Evolutionary conservation across 2,888 invertebrate species (phyloP).

Genomic region (Ophioninae sp.): DNA sequence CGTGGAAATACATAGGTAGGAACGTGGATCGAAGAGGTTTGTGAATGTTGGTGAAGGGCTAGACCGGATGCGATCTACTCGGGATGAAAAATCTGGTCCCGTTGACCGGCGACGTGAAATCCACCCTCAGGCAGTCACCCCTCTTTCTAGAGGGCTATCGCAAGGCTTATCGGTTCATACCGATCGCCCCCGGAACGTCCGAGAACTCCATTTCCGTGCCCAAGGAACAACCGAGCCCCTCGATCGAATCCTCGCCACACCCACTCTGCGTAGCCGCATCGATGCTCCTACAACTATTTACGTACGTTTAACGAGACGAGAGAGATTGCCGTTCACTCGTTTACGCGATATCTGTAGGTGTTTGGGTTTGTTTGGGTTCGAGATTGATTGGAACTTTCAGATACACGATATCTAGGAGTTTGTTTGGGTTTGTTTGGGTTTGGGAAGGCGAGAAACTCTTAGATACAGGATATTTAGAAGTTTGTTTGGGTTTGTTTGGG

Average conservation of each 20-base stretch:
- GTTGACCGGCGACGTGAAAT: conserved; percentile 67
- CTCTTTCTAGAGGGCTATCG: conserved; percentile 43
- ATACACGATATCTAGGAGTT: too few species aligned
- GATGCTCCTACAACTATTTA: conserved; percentile 74
- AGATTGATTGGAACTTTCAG: too few species aligned
- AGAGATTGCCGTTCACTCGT: conserved; percentile 71
- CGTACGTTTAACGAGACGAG: conserved; percentile 75
- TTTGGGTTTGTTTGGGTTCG: neutral
- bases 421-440: too few species aligned
- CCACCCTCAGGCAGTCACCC: conserved; percentile 19
- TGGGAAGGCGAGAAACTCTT: too few species aligned
- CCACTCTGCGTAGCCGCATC: conserved; percentile 22
- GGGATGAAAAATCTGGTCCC: conserved; percentile 79
- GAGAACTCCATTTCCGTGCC: conserved; percentile 80
- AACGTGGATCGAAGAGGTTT: conserved; percentile 33
- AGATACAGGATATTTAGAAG: too few species aligned
- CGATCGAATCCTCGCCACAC: conserved; percentile 38
- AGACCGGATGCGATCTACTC: conserved; percentile 77
- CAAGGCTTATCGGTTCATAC: conserved; percentile 77
- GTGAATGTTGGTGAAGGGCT: conserved; percentile 70
- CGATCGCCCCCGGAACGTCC: conserved; percentile 75
- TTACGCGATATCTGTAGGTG: conserved; percentile 74
- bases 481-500: too few species aligned
- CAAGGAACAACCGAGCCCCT: conserved; percentile 66
- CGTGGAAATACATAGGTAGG: conserved; percentile 10